phyloP scores from a whole-genome alignment of 53 echinoderm and acorn worm genomes.

The Mesocentrotus franciscanus region DNA sequence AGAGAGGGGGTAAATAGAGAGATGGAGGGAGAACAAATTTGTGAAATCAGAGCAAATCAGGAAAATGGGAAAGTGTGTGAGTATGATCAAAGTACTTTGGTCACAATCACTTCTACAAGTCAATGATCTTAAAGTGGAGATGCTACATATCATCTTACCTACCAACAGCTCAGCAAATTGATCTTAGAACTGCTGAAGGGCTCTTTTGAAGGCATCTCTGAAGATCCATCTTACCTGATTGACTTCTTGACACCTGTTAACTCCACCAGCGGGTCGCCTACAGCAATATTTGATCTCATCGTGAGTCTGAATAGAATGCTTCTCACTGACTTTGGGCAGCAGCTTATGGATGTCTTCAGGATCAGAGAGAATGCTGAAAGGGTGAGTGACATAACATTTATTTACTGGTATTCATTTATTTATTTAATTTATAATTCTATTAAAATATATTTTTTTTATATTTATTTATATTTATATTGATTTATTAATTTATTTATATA shows the following conservation, averaged over 20 bases:
- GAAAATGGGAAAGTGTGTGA: no score
- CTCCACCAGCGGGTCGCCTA: not conserved
- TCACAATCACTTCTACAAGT: no score
- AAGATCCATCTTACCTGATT: conserved; percentile 11
- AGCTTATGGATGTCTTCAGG: conserved; percentile 32
- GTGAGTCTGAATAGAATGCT: conserved; percentile 37
- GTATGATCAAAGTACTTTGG: no score
- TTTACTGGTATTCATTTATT: not conserved
- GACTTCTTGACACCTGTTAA: conserved; percentile 27
- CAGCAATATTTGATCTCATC: conserved; percentile 6
- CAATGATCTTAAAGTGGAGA: not conserved
- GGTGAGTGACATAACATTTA: not conserved
- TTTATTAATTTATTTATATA: not conserved
- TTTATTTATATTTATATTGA: not conserved
- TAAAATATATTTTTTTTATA: no score
- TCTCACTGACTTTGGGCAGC: conserved; percentile 26
- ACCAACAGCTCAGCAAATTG: conserved; percentile 45
- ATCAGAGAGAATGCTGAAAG: conserved; percentile 53
- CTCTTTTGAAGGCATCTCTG: conserved; percentile 42
- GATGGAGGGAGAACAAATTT: no score
- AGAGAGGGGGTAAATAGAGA: not conserved
- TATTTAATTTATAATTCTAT: no score
- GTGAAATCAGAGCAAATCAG: no score
- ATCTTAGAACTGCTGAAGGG: conserved; percentile 68
- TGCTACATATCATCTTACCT: not conserved